These are phyloP conservation scores for Lutraria rhynchaena DNA, from an alignment of 1,140 invertebrate genomes.

Conservation along the genomic window DNA sequence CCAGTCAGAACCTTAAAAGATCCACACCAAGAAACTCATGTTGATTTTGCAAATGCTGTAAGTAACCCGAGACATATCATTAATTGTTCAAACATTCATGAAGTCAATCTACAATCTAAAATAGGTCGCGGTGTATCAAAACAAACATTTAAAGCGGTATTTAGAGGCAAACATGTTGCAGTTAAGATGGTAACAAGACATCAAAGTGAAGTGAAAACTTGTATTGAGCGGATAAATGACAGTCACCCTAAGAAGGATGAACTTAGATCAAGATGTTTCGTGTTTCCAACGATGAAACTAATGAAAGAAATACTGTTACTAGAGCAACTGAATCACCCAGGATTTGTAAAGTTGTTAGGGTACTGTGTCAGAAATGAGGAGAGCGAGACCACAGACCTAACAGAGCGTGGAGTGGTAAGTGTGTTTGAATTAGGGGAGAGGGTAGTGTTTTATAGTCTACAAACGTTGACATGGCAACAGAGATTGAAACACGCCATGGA, in stretches of 20 bases:
- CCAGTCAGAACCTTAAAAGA: background rate
- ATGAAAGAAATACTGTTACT: slow-evolving; percentile 81
- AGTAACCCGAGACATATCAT: slow-evolving; percentile 63
- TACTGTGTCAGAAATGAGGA: slow-evolving; percentile 79
- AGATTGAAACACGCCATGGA: slow-evolving; percentile 69
- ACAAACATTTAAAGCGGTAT: slow-evolving; percentile 74
- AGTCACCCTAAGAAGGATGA: slow-evolving; percentile 21
- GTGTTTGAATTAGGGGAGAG: slow-evolving; percentile 76
- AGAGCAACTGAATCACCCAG: slow-evolving; percentile 75
- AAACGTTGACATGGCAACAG: slow-evolving; percentile 69
- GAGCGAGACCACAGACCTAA: slow-evolving; percentile 77
- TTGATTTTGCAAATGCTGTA: background rate
- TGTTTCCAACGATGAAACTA: slow-evolving; percentile 77
- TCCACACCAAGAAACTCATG: background rate
- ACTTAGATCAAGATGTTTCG: slow-evolving; percentile 68
- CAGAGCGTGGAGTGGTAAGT: slow-evolving; percentile 76
- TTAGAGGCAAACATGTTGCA: slow-evolving; percentile 68
- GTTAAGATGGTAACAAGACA: slow-evolving; percentile 81
- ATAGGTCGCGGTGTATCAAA: slow-evolving; percentile 79
- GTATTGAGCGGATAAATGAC: slow-evolving; percentile 70
- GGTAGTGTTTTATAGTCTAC: slow-evolving; percentile 71
- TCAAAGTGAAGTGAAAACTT: slow-evolving; percentile 74
- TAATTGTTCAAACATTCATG: slow-evolving; percentile 76
- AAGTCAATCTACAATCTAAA: slow-evolving; percentile 73
- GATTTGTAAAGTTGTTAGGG: slow-evolving; percentile 75